Conservation (phyloP, 2,797 vertebrate genomes). For the Austrolebias charrua region DNA sequence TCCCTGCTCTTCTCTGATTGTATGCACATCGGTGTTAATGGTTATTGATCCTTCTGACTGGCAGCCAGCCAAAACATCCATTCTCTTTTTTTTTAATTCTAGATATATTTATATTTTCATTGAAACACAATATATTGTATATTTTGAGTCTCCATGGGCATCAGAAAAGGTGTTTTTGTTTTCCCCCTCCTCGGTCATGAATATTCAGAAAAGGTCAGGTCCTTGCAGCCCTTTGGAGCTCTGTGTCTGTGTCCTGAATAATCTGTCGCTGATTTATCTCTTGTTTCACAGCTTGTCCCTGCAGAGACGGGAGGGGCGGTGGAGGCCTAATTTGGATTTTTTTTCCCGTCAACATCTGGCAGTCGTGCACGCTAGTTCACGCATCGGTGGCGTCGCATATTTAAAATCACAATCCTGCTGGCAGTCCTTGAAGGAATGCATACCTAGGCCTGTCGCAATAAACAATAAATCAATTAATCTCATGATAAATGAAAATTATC, state of each 20-base stretch:
- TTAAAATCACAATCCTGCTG: not conserved
- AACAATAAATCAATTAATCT: too few relatives aligned
- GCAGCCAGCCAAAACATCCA: conserved; percentile 50
- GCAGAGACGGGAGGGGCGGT: conserved; percentile 34
- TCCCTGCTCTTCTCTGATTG: conserved; percentile 55
- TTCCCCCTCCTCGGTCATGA: conserved; percentile 36
- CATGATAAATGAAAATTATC: too few relatives aligned
- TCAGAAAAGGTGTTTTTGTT: conserved; percentile 33
- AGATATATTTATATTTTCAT: conserved; percentile 35
- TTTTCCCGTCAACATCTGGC: conserved; percentile 64
- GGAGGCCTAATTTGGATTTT: conserved; percentile 46
- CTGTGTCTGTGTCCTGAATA: conserved; percentile 63
- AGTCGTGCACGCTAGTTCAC: conserved; percentile 37
- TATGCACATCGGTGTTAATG: conserved; percentile 60
- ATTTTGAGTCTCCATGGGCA: conserved; percentile 22
- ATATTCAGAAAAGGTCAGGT: conserved; percentile 68
- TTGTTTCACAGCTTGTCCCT: conserved; percentile 63
- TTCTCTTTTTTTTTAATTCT: conserved; percentile 31
- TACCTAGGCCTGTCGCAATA: too few relatives aligned
- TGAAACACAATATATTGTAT: conserved; percentile 25
- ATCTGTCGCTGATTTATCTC: conserved; percentile 65
- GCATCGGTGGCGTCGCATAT: not conserved
- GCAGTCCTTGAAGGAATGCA: too few relatives aligned
- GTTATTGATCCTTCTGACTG: conserved; percentile 65
- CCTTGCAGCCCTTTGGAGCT: conserved; percentile 38